Evolutionary conservation across 53 echinoderm and acorn worm species (phyloP).

Genomic region (Apostichopus leukothele): DNA sequence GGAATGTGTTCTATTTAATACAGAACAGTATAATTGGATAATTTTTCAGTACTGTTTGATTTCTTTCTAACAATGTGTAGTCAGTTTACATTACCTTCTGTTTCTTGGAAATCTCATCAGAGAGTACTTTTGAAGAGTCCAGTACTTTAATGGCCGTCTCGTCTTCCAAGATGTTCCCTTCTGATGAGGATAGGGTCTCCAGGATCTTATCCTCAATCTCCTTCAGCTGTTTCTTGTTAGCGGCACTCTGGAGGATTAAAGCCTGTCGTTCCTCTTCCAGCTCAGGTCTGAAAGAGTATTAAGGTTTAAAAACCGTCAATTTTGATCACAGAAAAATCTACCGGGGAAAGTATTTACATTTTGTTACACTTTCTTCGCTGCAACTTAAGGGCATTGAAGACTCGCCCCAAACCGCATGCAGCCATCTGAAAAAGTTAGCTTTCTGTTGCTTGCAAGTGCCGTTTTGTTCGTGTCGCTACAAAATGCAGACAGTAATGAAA

Average conservation of each 20-base stretch:
- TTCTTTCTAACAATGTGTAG: background rate
- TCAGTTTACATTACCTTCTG: constrained; percentile 65
- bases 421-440: no score
- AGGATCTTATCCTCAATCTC: constrained; percentile 99
- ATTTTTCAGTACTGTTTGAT: background rate
- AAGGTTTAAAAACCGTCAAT: no score
- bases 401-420: no score
- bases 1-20: background rate
- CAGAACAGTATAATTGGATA: background rate
- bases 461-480: no score
- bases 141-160: constrained; percentile 90
- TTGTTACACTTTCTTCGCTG: background rate
- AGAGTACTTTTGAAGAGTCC: constrained; percentile 90
- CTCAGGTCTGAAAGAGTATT: constrained; percentile 68
- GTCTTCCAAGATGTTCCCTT: constrained; percentile 98
- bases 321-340: no score
- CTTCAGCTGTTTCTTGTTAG: constrained; percentile 97
- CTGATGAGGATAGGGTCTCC: constrained; percentile 95
- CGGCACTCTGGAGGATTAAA: constrained; percentile 94
- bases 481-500: no score
- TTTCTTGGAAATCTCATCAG: constrained; percentile 99
- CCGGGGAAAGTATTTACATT: background rate
- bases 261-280: constrained; percentile 96
- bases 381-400: no score
- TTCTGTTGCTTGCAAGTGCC: no score